These are phyloP conservation scores for Diplazon laetatorius DNA, from an alignment of 2,888 invertebrate genomes.

Conservation along the genomic window DNA sequence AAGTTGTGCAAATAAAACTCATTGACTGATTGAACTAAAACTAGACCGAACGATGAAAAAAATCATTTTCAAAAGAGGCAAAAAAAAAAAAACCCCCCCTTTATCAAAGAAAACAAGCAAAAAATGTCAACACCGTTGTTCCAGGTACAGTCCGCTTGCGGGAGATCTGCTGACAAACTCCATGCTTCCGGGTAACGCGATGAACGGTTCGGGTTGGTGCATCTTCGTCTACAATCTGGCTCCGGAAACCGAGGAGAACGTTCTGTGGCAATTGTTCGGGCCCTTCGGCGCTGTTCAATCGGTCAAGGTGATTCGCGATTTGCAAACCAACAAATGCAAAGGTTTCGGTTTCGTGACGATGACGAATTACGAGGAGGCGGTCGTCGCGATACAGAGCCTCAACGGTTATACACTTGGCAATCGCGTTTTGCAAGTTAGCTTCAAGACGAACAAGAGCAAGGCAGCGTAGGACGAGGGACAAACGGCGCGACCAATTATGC, in stretches of 20 bases:
- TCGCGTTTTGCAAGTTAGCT: constrained; percentile 95
- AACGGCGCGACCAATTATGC: constrained; percentile 59
- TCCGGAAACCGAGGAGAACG: constrained; percentile 97
- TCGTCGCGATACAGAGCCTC: constrained; percentile 95
- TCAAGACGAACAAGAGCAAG: constrained; percentile 93
- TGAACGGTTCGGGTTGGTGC: constrained; percentile 91
- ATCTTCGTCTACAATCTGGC: constrained; percentile 98
- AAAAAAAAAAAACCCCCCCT: too few species aligned
- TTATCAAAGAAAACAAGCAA: too few species aligned
- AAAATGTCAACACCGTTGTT: too few species aligned
- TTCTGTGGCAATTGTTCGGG: constrained; percentile 97
- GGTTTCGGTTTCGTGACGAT: constrained; percentile 97
- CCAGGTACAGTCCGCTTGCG: constrained; percentile 93
- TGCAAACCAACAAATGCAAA: constrained; percentile 96
- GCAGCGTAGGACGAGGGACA: constrained; percentile 85
- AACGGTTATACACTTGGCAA: constrained; percentile 96
- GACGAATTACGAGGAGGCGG: constrained; percentile 97
- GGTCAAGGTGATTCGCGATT: constrained; percentile 96
- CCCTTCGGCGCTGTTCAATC: constrained; percentile 97
- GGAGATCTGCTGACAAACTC: constrained; percentile 89
- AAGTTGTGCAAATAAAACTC: too few species aligned
- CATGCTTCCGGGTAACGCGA: constrained; percentile 90
- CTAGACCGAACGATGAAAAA: too few species aligned
- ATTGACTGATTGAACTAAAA: too few species aligned
- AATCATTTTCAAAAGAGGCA: too few species aligned